These are phyloP conservation scores for Cryptophagus acutangulus DNA, from an alignment of 2,888 invertebrate species.

Conservation along the genomic window DNA sequence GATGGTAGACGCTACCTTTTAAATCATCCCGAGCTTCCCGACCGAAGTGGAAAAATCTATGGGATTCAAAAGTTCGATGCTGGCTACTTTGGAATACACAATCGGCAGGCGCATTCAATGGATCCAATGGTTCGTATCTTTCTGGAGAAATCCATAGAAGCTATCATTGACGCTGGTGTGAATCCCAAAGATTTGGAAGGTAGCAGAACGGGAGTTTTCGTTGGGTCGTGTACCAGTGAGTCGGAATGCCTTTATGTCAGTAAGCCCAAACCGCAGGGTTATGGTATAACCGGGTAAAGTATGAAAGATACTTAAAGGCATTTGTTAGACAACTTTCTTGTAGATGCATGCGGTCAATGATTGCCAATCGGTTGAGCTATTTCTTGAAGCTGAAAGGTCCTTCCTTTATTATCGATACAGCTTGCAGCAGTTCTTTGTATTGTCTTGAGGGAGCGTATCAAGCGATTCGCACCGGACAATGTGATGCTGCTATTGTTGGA, in stretches of 20 bases:
- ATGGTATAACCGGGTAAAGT: no score
- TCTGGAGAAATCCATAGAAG: conserved; percentile 58
- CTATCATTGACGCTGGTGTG: conserved; percentile 58
- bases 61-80: conserved; percentile 53
- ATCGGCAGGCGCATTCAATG: conserved; percentile 55
- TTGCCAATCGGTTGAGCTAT: conserved; percentile 86
- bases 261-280: no score
- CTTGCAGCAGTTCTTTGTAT: conserved; percentile 89
- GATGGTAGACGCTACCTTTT: conserved; percentile 73
- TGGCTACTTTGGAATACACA: conserved; percentile 48
- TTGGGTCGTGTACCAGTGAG: conserved; percentile 76
- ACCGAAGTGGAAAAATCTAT: conserved; percentile 62
- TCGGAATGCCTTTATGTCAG: no score
- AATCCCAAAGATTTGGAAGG: conserved; percentile 68
- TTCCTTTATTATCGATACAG: conserved; percentile 84
- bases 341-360: no score
- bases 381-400: conserved; percentile 85
- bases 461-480: conserved; percentile 71
- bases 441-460: conserved; percentile 79
- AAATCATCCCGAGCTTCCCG: conserved; percentile 55
- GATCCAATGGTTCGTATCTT: conserved; percentile 56
- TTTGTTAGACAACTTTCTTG: no score
- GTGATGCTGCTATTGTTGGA: conserved; percentile 86
- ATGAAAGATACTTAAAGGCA: no score
- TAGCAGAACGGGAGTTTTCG: conserved; percentile 72